Percentiles rank a stretch among this genome's conserved stretches.
phyloP scores from a whole-genome alignment of 2,113 vertebrate genomes.

The Chascanopsetta lugubris region DNA sequence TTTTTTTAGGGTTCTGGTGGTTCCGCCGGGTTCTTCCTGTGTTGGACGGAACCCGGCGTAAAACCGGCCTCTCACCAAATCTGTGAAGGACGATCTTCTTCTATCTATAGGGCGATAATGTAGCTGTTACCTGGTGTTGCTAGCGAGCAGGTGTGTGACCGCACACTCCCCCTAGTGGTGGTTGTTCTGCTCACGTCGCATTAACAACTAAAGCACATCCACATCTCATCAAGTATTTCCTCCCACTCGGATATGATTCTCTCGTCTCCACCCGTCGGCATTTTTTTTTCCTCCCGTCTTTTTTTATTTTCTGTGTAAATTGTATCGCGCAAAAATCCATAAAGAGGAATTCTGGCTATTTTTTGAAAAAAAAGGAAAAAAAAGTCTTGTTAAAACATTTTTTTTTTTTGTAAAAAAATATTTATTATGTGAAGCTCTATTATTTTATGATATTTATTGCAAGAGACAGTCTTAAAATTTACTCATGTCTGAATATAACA shows the following conservation, averaged over 20 bases:
- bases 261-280: slow-evolving; percentile 55
- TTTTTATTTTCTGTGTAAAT: slow-evolving; percentile 83
- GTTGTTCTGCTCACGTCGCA: slow-evolving; percentile 71
- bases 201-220: slow-evolving; percentile 75
- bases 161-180: slow-evolving; percentile 65
- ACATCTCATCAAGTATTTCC: slow-evolving; percentile 71
- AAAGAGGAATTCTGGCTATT: slow-evolving; percentile 98
- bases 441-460: slow-evolving; percentile 99
- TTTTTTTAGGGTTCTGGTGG: slow-evolving; percentile 68
- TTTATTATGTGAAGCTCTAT: slow-evolving; percentile 99
- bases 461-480: slow-evolving; percentile 97
- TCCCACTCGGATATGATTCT: slow-evolving; percentile 74
- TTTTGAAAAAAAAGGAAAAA: slow-evolving; percentile 84
- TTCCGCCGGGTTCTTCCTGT: slow-evolving; percentile 59
- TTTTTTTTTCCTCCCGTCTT: slow-evolving; percentile 18
- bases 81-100: slow-evolving; percentile 84
- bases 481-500: slow-evolving; percentile 99
- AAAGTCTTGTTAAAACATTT: slow-evolving; percentile 94
- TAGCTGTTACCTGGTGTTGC: slow-evolving; percentile 82
- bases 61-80: slow-evolving; percentile 74
- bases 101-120: slow-evolving; percentile 79
- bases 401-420: slow-evolving; percentile 91
- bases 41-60: slow-evolving; percentile 32
- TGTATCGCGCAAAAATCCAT: slow-evolving; percentile 93
- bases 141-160: slow-evolving; percentile 78